Evolutionary conservation across 2,888 invertebrate species (phyloP), one percentile per base, ranked within the genome.

Genomic region (Autographa gamma): DNA sequence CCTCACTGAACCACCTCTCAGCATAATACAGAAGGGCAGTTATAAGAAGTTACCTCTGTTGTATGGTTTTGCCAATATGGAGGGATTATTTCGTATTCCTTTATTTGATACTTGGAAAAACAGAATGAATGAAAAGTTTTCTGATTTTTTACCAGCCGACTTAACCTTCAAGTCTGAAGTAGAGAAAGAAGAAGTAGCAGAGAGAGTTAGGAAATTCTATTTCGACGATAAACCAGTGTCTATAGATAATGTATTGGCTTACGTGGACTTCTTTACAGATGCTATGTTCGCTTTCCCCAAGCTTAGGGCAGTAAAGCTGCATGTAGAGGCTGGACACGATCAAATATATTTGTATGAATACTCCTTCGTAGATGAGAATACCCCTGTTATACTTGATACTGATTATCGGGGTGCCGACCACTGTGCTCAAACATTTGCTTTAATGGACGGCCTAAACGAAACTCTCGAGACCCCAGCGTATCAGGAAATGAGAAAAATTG

Each of bases 61-160:
- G 4, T 86, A 88, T 61, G 92, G 92, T 4, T 89, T 92, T 77
- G 67, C 88, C 9, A 85, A 88, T n/a, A 90, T 89, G 91, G 92
- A 92, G 79, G 92, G 92, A 4, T 70, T 88, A 25, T 8, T 90
- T 0, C 82, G 89, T 14, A 38, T 88, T n/a, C 31, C 58, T 0
- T 41, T 78, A 0, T 91, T 90, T 67, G 84, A 89, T 1, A 0
- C 34, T 0, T 90, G 89, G 89, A 88, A 84, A 67, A 6, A 75
- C 5, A 76, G 43, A 68, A 92, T 93, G 90, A 90, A 90, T 81
- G 73, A 85, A 16, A 88, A 86, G 0, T 92, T 93, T 81, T 85
- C 90, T 0, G 88, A 92, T 25, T 93, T 91, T 65, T 48, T 93
- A 19, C 92, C 93, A 3, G 81, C 74, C 13, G 89, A 93, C 66